These are phyloP conservation scores for Hypolimnas misippus DNA, from an alignment of 2,888 invertebrate genomes.

Conservation along the genomic window DNA sequence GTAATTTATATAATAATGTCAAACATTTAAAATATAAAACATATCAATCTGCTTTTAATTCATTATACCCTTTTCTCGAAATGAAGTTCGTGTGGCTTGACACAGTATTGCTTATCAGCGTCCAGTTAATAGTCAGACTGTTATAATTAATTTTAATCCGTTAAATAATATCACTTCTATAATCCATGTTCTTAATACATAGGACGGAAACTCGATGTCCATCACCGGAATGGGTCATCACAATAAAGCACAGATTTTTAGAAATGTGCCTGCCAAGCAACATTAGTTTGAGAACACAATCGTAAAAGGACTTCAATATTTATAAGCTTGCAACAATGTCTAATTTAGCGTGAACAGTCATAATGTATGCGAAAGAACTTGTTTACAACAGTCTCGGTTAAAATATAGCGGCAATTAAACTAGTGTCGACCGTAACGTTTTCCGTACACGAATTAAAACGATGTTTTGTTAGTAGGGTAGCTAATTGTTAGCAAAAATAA, in stretches of 20 bases:
- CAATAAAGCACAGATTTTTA: conserved; percentile 18
- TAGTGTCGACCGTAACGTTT: not conserved
- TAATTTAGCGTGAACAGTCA: conserved; percentile 3
- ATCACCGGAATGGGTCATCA: conserved; percentile 29
- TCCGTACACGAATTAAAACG: not conserved
- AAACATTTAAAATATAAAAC: no score
- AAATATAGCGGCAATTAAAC: conserved; percentile 10
- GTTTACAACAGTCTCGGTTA: not conserved
- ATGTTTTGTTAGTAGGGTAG: not conserved
- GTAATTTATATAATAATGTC: no score
- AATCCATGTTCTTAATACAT: conserved; percentile 14
- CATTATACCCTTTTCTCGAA: no score
- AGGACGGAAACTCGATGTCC: conserved; percentile 27
- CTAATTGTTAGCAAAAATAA: not conserved
- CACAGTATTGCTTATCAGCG: no score
- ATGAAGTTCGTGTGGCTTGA: no score
- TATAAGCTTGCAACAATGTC: conserved; percentile 7
- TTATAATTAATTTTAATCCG: not conserved
- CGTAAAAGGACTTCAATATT: conserved; percentile 15
- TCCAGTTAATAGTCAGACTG: no score
- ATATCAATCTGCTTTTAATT: no score
- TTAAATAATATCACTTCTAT: not conserved
- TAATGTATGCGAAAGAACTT: not conserved
- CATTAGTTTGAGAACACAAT: conserved; percentile 3
- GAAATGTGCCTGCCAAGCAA: conserved; percentile 5